Base-by-base conservation (phyloP, 2,888 invertebrate species). In the Dryococelus australis region DNA sequence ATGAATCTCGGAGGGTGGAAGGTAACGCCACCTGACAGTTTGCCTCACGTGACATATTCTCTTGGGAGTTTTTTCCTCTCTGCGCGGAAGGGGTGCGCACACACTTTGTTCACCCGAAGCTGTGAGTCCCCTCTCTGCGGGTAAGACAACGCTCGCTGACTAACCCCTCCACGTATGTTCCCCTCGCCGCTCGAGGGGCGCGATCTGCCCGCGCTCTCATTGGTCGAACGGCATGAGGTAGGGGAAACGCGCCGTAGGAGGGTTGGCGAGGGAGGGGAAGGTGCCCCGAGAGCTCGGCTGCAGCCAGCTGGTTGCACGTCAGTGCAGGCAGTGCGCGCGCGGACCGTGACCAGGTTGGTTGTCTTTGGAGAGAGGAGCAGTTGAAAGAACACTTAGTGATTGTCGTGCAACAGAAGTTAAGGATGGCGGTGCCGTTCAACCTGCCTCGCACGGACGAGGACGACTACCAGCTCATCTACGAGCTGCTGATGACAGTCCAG, bases 391-490 rank as follows among this genome's bases (percentile, higher is more conserved):
- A 51, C 51, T 12, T 35, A 4, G 35, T 35, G 35, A 4, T 35
- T 35, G 35, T 35, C 51, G 20, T 8, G 65, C 13, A 65, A 47
- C 47, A 47, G 47, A 47, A 16, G 12, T 13, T 8, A 16, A 47
- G 35, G 47, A 65, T 65, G 65, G 65, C 65, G 65, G 65, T 65
- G 65, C 65, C 65, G 20, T 65, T 65, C 65, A 65, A 65, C 65
- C 65, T 65, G 65, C 65, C 65, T 8, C 65, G 65, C 65, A n/a
- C 65, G 0, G 65, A 65, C 65, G 65, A 65, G 65, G 65, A 65
- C 65, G 65, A 65, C 65, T 65, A 65, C n/a, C 65, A 65, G 65
- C 65, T 65, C 65, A 24, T 65, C 20, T n/a, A 65, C n/a, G 65
- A 65, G 65, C 65, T 65, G 10, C 65, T 65, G 24, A 65, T 65